phyloP scores from a whole-genome alignment of 37 sponge, comb jelly and placozoan genomes.

The Beroe ovata region DNA sequence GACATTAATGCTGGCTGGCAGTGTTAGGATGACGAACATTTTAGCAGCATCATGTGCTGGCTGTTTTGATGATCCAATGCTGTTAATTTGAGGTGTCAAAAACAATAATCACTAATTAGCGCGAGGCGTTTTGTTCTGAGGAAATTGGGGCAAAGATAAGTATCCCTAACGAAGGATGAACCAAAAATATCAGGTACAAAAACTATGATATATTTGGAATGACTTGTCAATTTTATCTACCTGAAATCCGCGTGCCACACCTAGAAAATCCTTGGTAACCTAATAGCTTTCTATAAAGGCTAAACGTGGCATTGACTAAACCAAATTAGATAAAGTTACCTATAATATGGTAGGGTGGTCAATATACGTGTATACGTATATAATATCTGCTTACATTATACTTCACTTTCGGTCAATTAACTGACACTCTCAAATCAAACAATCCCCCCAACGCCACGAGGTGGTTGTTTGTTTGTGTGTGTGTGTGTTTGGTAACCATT shows the following conservation, averaged over 20 bases:
- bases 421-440: not conserved
- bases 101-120: not conserved
- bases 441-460: too few relatives aligned
- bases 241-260: slow-evolving; percentile 16
- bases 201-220: not conserved
- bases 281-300: slow-evolving; percentile 59
- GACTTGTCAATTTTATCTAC: not conserved
- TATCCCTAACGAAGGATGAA: not conserved
- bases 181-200: not conserved
- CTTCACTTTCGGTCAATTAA: slow-evolving; percentile 34
- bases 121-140: not conserved
- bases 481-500: not conserved
- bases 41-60: too few relatives aligned
- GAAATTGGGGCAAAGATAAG: not conserved
- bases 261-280: slow-evolving; percentile 55
- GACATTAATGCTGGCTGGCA: too few relatives aligned
- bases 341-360: slow-evolving; percentile 1
- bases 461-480: not conserved
- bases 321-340: slow-evolving; percentile 67
- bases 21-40: too few relatives aligned
- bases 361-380: not conserved
- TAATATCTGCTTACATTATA: not conserved
- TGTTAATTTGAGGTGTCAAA: not conserved
- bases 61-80: not conserved
- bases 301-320: slow-evolving; percentile 58